A percentile compares a stretch with the other conserved stretches of the same genome.
Conservation (phyloP, 2,113 vertebrate species). For the Trochalopteron elliotii region DNA sequence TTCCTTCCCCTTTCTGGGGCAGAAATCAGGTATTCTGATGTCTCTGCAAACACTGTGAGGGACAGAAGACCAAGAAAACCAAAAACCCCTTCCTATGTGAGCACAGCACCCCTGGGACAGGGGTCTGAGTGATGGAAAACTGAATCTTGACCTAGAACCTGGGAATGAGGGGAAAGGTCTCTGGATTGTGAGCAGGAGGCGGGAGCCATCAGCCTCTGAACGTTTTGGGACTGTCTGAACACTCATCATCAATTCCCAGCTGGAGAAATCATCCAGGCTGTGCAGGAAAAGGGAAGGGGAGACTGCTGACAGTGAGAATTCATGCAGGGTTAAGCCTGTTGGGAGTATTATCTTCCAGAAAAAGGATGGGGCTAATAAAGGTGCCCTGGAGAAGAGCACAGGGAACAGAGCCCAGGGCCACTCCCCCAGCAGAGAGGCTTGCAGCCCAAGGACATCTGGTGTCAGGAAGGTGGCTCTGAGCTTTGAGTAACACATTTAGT, state of each 20-base stretch:
- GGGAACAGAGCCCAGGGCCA: background rate
- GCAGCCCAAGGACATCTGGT: background rate
- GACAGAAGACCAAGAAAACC: background rate
- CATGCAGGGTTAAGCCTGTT: background rate
- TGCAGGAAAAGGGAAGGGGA: background rate
- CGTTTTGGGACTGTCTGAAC: rapidly evolving
- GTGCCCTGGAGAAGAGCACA: background rate
- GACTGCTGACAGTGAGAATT: background rate
- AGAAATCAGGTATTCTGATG: background rate
- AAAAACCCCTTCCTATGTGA: background rate
- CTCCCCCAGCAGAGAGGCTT: background rate
- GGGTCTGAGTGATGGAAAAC: background rate
- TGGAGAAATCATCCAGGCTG: background rate
- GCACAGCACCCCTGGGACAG: background rate
- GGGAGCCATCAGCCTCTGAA: background rate
- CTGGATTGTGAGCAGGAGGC: background rate
- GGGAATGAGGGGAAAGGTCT: background rate
- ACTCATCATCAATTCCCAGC: background rate
- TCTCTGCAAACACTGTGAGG: background rate
- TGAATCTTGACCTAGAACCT: background rate
- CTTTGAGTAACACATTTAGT: background rate
- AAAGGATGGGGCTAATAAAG: background rate
- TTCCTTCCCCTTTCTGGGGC: background rate
- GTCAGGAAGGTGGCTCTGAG: background rate
- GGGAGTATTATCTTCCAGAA: background rate